Base-by-base conservation (phyloP, 1,140 invertebrate species). In the Panonychus citri region DNA sequence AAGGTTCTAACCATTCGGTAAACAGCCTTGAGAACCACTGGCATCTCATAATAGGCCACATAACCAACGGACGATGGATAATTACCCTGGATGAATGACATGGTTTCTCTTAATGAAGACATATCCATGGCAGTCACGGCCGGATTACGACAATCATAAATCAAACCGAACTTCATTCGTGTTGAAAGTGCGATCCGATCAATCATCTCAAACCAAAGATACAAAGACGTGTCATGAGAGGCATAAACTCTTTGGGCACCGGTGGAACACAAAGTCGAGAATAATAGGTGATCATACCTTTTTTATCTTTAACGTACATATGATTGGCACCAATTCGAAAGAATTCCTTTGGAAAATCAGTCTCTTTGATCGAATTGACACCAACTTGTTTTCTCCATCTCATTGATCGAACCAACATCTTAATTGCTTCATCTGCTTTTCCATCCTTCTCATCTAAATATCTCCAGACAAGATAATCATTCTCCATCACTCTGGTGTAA, bases 361-460 rank as follows among this genome's bases (percentile, higher is more conserved):
- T 46, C 27, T 49, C 55, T 42, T 54, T 54, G 1, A 58, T 34
- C n/a, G 13, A 21, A 25, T 51, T 52, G 13, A 57, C 50, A 8
- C 10, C 34, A 13, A 49, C 24, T 37, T 60, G 39, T 26, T 60
- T 34, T 37, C 56, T 24, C 49, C 42, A 57, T 37, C 53, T 27
- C 15, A 60, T 19, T 21, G 56, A 53, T 24, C 40, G 34, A 13
- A 42, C 24, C 53, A 58, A 79, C 75, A 42, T 79, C 24, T 55
- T 50, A 3, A 49, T 24, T 3, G 60, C 56, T 19, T 52, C 48
- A 1, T 62, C 58, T 3, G 58, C 1, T 19, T 54, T 34, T 19
- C 40, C 54, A 2, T 61, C 55, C 5, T 34, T 37, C 26, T 59
- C 57, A 15, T 60, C 39, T 3, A 63, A 30, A 19, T 59, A 63